phyloP scores from a whole-genome alignment of 2,888 invertebrate genomes.

The Criorhina ranunculi region DNA sequence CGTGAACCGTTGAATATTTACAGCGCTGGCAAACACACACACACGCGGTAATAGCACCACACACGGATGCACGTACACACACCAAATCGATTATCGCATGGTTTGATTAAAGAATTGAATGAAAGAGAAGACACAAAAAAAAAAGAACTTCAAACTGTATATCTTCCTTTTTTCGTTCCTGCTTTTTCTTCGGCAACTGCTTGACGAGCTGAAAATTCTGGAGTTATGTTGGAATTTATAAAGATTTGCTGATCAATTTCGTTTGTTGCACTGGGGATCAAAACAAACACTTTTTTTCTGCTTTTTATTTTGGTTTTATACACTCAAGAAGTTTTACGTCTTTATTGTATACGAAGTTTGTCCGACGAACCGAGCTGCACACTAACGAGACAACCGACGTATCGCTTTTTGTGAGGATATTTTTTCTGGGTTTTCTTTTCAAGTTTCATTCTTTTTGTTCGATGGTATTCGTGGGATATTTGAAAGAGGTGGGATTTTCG shows the following conservation, averaged over 20 bases:
- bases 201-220: slow-evolving; percentile 47
- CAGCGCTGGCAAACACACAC: slow-evolving; percentile 49
- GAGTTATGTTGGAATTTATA: slow-evolving; percentile 41
- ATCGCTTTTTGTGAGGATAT: slow-evolving; percentile 45
- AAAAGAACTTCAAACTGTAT: slow-evolving; percentile 72
- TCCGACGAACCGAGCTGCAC: slow-evolving; percentile 71
- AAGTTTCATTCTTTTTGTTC: slow-evolving; percentile 49
- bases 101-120: slow-evolving; percentile 77
- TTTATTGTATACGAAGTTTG: slow-evolving; percentile 69
- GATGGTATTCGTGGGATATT: slow-evolving; percentile 50
- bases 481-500: slow-evolving; percentile 28
- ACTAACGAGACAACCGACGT: slow-evolving; percentile 71
- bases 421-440: slow-evolving; percentile 69
- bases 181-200: slow-evolving; percentile 1
- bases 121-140: slow-evolving; percentile 57
- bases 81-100: slow-evolving; percentile 78
- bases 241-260: slow-evolving; percentile 37
- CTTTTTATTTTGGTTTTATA: slow-evolving; percentile 77
- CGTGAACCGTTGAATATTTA: slow-evolving; percentile 45
- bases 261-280: slow-evolving; percentile 45
- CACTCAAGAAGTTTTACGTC: slow-evolving; percentile 65
- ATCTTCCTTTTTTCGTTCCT: slow-evolving; percentile 39
- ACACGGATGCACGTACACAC: slow-evolving; percentile 56
- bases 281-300: slow-evolving; percentile 53
- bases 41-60: slow-evolving; percentile 33